Evolutionary conservation across 2,113 vertebrate species (phyloP), one percentile per base, ranked within the genome.

Genomic region (Vombatus ursinus): DNA sequence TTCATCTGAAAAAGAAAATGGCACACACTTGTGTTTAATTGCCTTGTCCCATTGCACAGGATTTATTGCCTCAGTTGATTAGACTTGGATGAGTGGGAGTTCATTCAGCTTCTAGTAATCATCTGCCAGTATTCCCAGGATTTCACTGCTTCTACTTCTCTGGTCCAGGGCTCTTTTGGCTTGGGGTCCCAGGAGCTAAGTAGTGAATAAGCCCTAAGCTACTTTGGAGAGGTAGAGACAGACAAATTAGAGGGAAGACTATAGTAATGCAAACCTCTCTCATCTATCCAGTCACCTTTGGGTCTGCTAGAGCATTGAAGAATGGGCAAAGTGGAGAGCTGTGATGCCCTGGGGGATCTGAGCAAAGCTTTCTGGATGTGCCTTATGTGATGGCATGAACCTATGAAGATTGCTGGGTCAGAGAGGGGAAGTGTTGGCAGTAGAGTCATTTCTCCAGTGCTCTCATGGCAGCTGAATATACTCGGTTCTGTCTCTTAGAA

Each of bases 11-110:
- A 93, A 94, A 95, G 91, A 52, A 96, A 96, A 97, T 84, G 92
- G 11, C 94, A 94, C 90, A 93, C 44, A 77, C 57, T 96, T 96
- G 93, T 24, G 14, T 44, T 97, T 97, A 97, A 97, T 95, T 96
- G 90, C n/a, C 90, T 95, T 94, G 54, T 53, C 90, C 52, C 84
- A 48, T 95, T 95, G 52, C 93, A 50, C 52, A 91, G 91, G 96
- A 93, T 96, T 96, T 94, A 93, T 84, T 31, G 51, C 51, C 94
- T 93, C 57, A 84, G 51, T 96, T 94, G 90, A 92, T 96, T 93
- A 96, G 90, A 9, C 96, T 52, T 90, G 50, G 53, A 93, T 57
- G 23, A 31, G 48, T 95, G 57, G 50, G 52, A 96, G 44, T 44
- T 95, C 52, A 95, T 50, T 52, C 50, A n/a, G 84, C 51, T 47